These are phyloP conservation scores for Baccha elongata DNA, from an alignment of 2,888 invertebrate species.

Conservation along the genomic window DNA sequence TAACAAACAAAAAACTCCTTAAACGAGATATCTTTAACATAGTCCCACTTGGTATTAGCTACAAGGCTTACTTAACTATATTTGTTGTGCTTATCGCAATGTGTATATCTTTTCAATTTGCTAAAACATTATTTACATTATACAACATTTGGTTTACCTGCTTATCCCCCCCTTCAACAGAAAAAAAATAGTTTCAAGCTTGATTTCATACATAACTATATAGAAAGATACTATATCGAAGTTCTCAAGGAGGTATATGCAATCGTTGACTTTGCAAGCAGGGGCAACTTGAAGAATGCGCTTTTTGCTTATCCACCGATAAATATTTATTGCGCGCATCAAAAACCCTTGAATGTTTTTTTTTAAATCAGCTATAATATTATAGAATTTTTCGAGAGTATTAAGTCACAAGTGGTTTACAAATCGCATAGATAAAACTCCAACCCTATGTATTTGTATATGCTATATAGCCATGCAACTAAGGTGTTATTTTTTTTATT, in stretches of 20 bases:
- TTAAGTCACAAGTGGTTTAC: constrained; percentile 15
- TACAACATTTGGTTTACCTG: constrained; percentile 18
- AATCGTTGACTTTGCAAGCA: not conserved
- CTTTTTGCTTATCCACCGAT: constrained; percentile 18
- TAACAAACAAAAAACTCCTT: constrained; percentile 13
- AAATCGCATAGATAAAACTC: constrained; percentile 26
- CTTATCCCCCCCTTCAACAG: constrained; percentile 9
- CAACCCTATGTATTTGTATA: not conserved
- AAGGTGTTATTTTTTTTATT: constrained; percentile 10
- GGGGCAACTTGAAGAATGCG: constrained; percentile 23
- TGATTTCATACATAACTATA: not conserved
- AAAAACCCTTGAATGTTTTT: constrained; percentile 20
- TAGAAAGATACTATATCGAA: not conserved
- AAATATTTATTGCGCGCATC: not conserved
- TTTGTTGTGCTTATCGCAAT: constrained; percentile 14
- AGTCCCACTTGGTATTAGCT: constrained; percentile 22
- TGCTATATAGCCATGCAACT: not conserved
- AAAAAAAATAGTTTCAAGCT: constrained; percentile 1
- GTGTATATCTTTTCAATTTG: constrained; percentile 37
- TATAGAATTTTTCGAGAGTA: constrained; percentile 32
- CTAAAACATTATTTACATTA: constrained; percentile 36
- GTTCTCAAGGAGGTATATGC: constrained; percentile 21
- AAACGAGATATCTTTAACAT: constrained; percentile 11
- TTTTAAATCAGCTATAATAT: constrained; percentile 20
- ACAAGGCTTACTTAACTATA: constrained; percentile 12